Conservation (phyloP, 2,113 vertebrate species). For the Psettodes erumei region DNA sequence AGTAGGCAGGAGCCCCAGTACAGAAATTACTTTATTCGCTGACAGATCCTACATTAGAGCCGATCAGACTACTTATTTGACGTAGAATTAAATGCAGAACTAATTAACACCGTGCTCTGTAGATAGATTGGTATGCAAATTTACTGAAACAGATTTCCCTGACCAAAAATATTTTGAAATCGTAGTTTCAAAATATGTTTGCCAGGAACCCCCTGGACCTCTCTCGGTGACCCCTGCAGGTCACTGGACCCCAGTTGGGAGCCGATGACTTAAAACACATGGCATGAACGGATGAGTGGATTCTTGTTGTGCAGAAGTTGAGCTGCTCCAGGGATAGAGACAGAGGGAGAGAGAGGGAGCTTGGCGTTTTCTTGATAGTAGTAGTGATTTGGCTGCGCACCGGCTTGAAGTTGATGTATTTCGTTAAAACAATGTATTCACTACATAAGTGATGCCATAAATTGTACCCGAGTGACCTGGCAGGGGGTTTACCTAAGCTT, state of each 20-base stretch:
- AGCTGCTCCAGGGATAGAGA: slow-evolving; percentile 13
- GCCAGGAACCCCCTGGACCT: slow-evolving; percentile 5
- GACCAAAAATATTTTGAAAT: slow-evolving; percentile 8
- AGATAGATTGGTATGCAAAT: too few species aligned
- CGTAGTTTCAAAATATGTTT: slow-evolving; percentile 23
- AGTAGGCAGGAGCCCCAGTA: background rate
- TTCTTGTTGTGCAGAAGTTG: slow-evolving; percentile 44
- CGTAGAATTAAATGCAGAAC: background rate
- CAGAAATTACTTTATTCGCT: background rate
- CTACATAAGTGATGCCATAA: slow-evolving; percentile 71
- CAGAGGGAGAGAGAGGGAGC: background rate
- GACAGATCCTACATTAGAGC: background rate
- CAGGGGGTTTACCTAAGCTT: slow-evolving; percentile 66
- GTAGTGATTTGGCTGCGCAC: slow-evolving; percentile 10
- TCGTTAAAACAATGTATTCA: slow-evolving; percentile 71
- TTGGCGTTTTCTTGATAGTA: slow-evolving; percentile 19
- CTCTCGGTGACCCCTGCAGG: slow-evolving; percentile 50
- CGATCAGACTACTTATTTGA: background rate
- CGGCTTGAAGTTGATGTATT: slow-evolving; percentile 64
- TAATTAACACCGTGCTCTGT: background rate
- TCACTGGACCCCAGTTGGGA: slow-evolving; percentile 55
- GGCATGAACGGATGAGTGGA: slow-evolving; percentile 51
- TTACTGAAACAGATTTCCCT: background rate
- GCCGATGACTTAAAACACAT: slow-evolving; percentile 68
- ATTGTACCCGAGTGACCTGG: slow-evolving; percentile 67